These are phyloP conservation scores for Hyposoter dolosus DNA, from an alignment of 2,888 invertebrate genomes.

Conservation along the genomic window DNA sequence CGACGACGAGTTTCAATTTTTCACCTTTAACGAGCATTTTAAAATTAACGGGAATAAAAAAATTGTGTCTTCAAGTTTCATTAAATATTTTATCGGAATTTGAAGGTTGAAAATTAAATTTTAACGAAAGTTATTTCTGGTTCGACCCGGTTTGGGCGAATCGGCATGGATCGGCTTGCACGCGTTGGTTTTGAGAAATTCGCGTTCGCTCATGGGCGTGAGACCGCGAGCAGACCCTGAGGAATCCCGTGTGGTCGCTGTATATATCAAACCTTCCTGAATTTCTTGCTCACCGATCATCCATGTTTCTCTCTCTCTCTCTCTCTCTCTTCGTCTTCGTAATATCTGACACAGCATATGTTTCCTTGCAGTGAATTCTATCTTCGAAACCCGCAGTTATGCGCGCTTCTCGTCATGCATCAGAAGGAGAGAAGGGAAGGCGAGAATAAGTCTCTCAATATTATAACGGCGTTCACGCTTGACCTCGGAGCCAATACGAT, in stretches of 20 bases:
- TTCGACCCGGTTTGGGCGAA: not conserved
- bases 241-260: slow-evolving; percentile 64
- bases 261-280: slow-evolving; percentile 41
- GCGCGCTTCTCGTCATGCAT: slow-evolving; percentile 8
- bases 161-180: slow-evolving; percentile 3
- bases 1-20: too few relatives aligned
- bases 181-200: slow-evolving; percentile 44
- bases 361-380: slow-evolving; percentile 1
- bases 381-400: slow-evolving; percentile 31
- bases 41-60: not conserved
- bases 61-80: not conserved
- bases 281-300: slow-evolving; percentile 47
- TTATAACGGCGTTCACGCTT: slow-evolving; percentile 1
- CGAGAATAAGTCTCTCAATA: slow-evolving; percentile 2
- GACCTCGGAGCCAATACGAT: slow-evolving; percentile 34
- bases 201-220: slow-evolving; percentile 19
- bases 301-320: slow-evolving; percentile 22
- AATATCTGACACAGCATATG: slow-evolving; percentile 24
- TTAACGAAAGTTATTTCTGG: not conserved
- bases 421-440: slow-evolving; percentile 5
- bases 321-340: slow-evolving; percentile 9
- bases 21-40: not conserved
- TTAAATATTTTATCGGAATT: not conserved
- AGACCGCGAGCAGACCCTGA: slow-evolving; percentile 46
- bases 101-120: not conserved